Conservation (phyloP, 1,140 invertebrate genomes). For the Pseudomyrmex sp. region DNA sequence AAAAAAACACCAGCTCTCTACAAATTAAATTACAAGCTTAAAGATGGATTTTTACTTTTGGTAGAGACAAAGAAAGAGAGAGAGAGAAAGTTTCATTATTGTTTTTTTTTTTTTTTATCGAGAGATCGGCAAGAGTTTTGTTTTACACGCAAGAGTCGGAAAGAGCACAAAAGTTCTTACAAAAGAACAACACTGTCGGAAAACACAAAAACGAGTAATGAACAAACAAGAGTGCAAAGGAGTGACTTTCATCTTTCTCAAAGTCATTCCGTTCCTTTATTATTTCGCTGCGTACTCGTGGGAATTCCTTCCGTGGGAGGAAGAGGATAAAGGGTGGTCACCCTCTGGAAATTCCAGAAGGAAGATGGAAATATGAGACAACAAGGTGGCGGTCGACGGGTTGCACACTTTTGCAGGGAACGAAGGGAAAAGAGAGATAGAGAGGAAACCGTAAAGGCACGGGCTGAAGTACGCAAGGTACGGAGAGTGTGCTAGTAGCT, state of each 20-base stretch:
- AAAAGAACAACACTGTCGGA: neutral
- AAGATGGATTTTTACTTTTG: too few species aligned
- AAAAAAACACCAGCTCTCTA: too few species aligned
- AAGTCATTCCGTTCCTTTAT: constrained; percentile 48
- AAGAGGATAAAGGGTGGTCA: constrained; percentile 38
- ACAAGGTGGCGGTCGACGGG: constrained; percentile 33
- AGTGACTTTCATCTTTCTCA: constrained; percentile 33
- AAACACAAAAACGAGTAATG: constrained; percentile 9
- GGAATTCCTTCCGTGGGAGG: constrained; percentile 16
- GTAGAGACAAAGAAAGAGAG: too few species aligned
- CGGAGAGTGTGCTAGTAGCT: too few species aligned
- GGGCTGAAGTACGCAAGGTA: constrained; percentile 13
- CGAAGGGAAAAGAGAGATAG: neutral
- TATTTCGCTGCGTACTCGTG: constrained; percentile 26
- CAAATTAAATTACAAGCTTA: too few species aligned
- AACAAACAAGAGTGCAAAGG: neutral
- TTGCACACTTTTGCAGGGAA: neutral
- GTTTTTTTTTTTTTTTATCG: neutral
- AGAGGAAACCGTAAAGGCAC: constrained; percentile 11
- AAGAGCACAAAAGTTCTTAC: too few species aligned
- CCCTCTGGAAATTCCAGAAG: constrained; percentile 50
- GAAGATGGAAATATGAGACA: constrained; percentile 59
- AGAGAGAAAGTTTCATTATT: too few species aligned
- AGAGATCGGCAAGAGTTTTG: too few species aligned
- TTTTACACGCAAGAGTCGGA: neutral